Conservation (phyloP, 2,113 vertebrate species). For the Chrysemys picta region DNA sequence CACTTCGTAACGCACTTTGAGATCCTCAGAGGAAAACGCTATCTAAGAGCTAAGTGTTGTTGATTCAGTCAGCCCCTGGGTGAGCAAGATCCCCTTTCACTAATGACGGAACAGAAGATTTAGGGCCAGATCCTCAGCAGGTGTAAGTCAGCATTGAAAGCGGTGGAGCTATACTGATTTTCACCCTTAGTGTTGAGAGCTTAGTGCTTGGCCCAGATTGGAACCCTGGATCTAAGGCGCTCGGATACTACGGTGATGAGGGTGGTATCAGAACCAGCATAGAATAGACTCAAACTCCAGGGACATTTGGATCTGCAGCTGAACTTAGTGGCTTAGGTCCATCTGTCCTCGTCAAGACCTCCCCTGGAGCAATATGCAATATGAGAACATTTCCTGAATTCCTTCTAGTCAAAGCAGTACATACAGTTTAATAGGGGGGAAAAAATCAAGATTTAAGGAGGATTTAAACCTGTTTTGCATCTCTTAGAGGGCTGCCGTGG, state of each 20-base stretch:
- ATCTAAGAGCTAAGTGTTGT: background rate
- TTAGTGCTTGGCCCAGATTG: background rate
- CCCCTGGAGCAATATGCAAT: background rate
- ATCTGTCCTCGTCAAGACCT: background rate
- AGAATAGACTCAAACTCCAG: background rate
- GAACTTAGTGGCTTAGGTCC: background rate
- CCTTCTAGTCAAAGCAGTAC: background rate
- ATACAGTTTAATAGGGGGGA: background rate
- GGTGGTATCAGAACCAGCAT: background rate
- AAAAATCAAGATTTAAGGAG: background rate
- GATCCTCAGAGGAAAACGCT: background rate
- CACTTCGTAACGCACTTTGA: background rate
- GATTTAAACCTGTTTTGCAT: background rate
- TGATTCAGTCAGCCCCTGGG: background rate
- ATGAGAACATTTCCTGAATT: background rate
- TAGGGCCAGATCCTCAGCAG: too few species aligned
- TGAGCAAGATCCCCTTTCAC: background rate
- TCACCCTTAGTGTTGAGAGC: background rate
- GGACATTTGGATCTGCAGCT: background rate
- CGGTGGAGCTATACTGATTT: background rate
- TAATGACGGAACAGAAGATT: background rate
- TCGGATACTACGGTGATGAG: background rate
- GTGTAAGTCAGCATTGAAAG: background rate
- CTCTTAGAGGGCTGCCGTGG: fast-evolving
- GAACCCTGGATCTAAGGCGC: background rate